phyloP scores from a whole-genome alignment of 2,797 vertebrate species.

The Trematomus bernacchii region DNA sequence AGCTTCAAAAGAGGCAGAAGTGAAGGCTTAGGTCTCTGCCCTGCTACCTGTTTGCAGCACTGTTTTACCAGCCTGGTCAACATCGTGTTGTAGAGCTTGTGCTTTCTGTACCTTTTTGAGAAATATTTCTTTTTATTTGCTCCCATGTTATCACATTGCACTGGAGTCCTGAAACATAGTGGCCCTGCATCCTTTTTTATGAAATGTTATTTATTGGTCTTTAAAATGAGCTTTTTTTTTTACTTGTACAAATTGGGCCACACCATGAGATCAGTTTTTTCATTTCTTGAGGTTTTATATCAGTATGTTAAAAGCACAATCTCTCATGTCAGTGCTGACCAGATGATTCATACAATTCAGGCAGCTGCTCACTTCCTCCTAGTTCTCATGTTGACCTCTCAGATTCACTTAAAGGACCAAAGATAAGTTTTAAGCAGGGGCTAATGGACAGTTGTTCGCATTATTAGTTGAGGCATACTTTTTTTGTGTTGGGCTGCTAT shows the following conservation, averaged over 20 bases:
- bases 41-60: slow-evolving; percentile 77
- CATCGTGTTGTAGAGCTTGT: slow-evolving; percentile 87
- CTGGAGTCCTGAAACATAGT: slow-evolving; percentile 88
- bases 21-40: slow-evolving; percentile 80
- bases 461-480: slow-evolving; percentile 79
- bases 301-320: slow-evolving; percentile 84
- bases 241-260: slow-evolving; percentile 81
- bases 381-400: slow-evolving; percentile 87
- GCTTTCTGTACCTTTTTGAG: slow-evolving; percentile 86
- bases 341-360: slow-evolving; percentile 80
- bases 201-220: slow-evolving; percentile 93
- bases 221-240: slow-evolving; percentile 81
- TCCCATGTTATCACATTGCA: slow-evolving; percentile 86
- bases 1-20: slow-evolving; percentile 88
- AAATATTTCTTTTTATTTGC: slow-evolving; percentile 79
- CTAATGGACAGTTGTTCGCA: slow-evolving; percentile 83
- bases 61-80: slow-evolving; percentile 85
- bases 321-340: slow-evolving; percentile 85
- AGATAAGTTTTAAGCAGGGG: slow-evolving; percentile 91
- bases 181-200: slow-evolving; percentile 84
- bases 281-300: slow-evolving; percentile 72
- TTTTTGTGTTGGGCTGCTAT: slow-evolving; percentile 87
- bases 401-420: slow-evolving; percentile 90
- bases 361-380: slow-evolving; percentile 81
- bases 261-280: slow-evolving; percentile 75